These are phyloP conservation scores for Cygnus buccinator DNA, from an alignment of 2,113 vertebrate species.

Conservation along the genomic window DNA sequence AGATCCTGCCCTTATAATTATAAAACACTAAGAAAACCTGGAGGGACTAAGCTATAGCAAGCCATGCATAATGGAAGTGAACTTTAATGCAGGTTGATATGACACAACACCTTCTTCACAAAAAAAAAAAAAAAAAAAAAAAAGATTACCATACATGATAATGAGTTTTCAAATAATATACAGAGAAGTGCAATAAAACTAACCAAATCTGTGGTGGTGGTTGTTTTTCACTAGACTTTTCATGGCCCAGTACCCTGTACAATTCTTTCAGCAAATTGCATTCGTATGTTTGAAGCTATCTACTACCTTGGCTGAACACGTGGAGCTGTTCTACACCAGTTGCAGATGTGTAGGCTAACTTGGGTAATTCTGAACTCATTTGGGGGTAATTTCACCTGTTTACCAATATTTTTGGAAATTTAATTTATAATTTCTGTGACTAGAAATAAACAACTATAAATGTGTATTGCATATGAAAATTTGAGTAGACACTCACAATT, in stretches of 20 bases:
- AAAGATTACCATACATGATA: fast-evolving
- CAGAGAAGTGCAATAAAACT: not conserved
- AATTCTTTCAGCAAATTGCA: not conserved
- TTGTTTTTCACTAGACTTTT: not conserved
- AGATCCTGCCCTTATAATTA: not conserved
- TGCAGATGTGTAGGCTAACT: not conserved
- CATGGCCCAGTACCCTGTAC: not conserved
- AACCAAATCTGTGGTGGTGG: not conserved
- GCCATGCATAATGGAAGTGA: not conserved
- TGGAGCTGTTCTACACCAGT: not conserved
- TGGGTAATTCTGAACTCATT: not conserved
- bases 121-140: not conserved
- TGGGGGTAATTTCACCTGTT: not conserved
- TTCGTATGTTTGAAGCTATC: not conserved
- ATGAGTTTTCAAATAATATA: not conserved
- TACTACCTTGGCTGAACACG: not conserved
- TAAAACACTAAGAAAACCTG: not conserved
- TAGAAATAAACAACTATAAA: not conserved
- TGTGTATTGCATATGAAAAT: not conserved
- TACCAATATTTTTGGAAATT: not conserved
- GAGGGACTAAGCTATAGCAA: not conserved
- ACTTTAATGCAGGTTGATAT: not conserved
- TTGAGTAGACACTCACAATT: constrained; percentile 20
- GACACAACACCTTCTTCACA: not conserved
- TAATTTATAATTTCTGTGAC: not conserved